Base-by-base conservation (phyloP, 2,888 invertebrate genomes). In the Aleiodes testaceus region DNA sequence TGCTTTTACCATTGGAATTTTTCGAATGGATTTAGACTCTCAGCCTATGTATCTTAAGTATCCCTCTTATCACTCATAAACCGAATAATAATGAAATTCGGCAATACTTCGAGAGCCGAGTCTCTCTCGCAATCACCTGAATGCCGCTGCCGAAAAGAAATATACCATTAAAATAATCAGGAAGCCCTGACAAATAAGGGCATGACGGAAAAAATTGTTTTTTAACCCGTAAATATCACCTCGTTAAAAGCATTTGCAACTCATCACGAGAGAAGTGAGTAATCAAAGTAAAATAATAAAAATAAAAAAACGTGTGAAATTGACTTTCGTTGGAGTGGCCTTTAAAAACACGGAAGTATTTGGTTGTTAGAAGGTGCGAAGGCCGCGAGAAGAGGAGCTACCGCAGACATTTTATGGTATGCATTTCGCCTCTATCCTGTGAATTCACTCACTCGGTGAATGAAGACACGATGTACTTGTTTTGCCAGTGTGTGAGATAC, bases 401-500 rank as follows among this genome's bases (percentile, higher is more conserved):
- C 59, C 45, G 47, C 42, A 53, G 66, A 22, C 18, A 42, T 42
- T 36, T 36, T 42, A 42, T 42, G 30, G 59, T 59, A 42, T 53
- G 30, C 30, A 22, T 53, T 11, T 22, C 14, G 20, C 47, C 16
- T 64, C 26, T n/a, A 30, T 42, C 30, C 36, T 26, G 26, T 22
- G 30, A n/a, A 7, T 20, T 30, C 52, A 52, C 36, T 26, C 7
- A 16, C 16, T 59, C 36, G 26, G 64, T 49, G 64, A 68, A 68
- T 68, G 68, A 68, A 68, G 55, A 67, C 67, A 20, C 55, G 16
- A 18, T 64, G 14, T n/a, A 69, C 18, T 20, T 63, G 36, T 49
- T 30, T 63, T 49, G 59, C 16, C 0, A 6, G 9, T 36, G 69
- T 66, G 53, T 52, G 4, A 16, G 7, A 16, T 12, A 20, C 16